Conservation (phyloP, 2,113 vertebrate genomes). For the Neofelis nebulosa region DNA sequence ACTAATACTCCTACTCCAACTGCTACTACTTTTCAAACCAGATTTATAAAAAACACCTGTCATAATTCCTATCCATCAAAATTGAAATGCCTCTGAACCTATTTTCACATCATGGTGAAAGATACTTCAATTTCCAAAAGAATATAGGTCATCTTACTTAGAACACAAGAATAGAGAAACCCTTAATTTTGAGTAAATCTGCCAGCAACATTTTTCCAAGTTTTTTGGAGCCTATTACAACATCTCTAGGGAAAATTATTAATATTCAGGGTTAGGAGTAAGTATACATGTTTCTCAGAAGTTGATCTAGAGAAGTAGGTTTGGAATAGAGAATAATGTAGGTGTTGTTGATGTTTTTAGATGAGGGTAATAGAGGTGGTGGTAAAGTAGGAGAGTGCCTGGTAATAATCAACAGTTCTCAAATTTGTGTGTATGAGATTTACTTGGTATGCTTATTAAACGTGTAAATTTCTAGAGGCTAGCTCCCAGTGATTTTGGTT, state of each 20-base stretch:
- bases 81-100: background rate
- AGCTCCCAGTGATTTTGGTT: background rate
- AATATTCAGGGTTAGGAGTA: background rate
- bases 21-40: slow-evolving; percentile 24
- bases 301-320: background rate
- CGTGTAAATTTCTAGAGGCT: background rate
- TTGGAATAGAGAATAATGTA: background rate
- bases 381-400: background rate
- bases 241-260: background rate
- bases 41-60: slow-evolving; percentile 27
- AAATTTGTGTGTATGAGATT: background rate
- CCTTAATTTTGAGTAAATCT: background rate
- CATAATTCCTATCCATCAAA: background rate
- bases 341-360: background rate
- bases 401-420: background rate
- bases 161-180: background rate
- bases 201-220: background rate
- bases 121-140: background rate
- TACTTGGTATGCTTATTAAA: background rate
- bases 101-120: background rate
- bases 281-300: background rate
- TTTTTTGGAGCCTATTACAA: background rate
- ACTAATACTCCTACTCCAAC: background rate
- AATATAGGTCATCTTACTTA: background rate
- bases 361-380: background rate